Evolutionary conservation across 1,140 invertebrate genomes (phyloP), one percentile per base, ranked within the genome.

Genomic region (Drosophila busckii): DNA sequence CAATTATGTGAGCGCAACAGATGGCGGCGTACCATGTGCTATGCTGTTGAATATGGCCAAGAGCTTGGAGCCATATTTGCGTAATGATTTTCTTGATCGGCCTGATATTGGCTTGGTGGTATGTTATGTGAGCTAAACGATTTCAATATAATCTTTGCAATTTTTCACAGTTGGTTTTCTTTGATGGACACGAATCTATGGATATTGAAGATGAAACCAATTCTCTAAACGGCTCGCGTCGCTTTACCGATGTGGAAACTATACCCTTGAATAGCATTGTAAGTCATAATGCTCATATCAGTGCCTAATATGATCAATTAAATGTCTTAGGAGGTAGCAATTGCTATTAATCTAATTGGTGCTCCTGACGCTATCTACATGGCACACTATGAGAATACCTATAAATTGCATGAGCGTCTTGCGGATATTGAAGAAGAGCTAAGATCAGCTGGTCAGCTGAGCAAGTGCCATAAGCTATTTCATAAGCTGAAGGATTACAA

Each of bases 1-100:
- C 0, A 8, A 7, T 0, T 52, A 41, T 12, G 42, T 56, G 4
- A 37, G 34, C 8, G 67, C 69, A 26, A 66, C 41, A 2, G 68
- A 66, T 22, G 54, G 42, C 0, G 68, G 61, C 0, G 67, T 66
- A 6, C 26, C 69, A 0, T 71, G 69, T 62, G 67, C 67, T 0
- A 66, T 71, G 15, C 45, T 71, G 1, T 10, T 71, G 1, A 48
- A 26, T 12, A 3, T 71, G 29, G 55, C 56, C 6, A 66, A 40
- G 9, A 41, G 10, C 1, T 28, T 70, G 12, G 13, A 13, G 4
- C 5, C 12, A 0, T 66, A 41, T 17, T 10, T 69, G 2, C 17
- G 8, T 0, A 25, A 19, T 7, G 3, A 28, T 4, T 34, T 66
- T 2, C 4, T 8, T 1, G 2, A 35, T 2, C 25, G 26, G 3